Base-by-base conservation (phyloP, 2,888 invertebrate genomes). In the Chouioia cunea region DNA sequence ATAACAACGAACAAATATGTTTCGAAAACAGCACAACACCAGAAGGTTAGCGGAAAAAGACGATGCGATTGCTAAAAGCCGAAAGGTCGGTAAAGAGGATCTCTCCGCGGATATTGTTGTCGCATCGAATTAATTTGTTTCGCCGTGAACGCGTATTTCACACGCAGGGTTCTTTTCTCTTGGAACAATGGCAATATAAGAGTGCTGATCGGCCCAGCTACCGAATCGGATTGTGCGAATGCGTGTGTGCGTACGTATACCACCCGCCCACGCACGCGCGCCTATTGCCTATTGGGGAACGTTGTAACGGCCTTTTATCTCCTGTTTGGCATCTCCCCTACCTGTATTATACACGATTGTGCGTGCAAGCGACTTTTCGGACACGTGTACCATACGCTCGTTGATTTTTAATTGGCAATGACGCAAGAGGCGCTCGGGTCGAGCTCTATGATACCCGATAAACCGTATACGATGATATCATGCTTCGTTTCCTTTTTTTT, bases 251-350 rank as follows among this genome's bases (percentile, higher is more conserved):
- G 36, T 36, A 12, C 12, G 27, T 6, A 6, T 6, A 6, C 76
- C 80, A 80, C 78, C 79, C 81, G 80, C 81, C 81, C 80, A 81
- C 81, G 78, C 78, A 77, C 76, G 56, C 43, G 18, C 36, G 79
- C 80, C 79, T 78, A 79, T 79, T 76, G 79, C 78, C 76, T 78
- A 80, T 80, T 79, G 80, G 36, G 36, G 77, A 78, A 80, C 75
- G 79, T 78, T 77, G 77, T 67, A 73, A n/a, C 18, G 14, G 27
- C 46, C 36, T 57, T 75, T 75, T 70, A 71, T 71, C 71, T 56
- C n/a, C 18, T 46, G 12, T n/a, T 57, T 27, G 12, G 48, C 36
- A 66, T 71, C 71, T 71, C 20, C 14, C 22, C 57, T 14, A 22
- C 54, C 16, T 43, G 22, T 44, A 18, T 18, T 44, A 46, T 65